Evolutionary conservation across 2,113 vertebrate species (phyloP).

Genomic region (Petroica traversi): DNA sequence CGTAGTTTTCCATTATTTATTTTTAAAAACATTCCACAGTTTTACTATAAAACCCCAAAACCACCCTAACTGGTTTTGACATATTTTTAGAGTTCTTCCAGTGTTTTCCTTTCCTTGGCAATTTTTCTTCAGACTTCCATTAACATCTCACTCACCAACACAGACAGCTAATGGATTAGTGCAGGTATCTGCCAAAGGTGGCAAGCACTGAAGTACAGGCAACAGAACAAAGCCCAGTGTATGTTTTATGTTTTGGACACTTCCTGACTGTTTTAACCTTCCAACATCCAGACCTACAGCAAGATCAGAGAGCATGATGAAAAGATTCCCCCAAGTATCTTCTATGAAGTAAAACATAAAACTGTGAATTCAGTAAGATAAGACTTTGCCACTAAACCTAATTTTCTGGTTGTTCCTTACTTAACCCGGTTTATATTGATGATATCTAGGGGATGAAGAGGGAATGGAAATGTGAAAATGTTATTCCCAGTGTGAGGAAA

Average conservation of each 20-base stretch:
- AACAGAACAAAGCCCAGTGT: neutral
- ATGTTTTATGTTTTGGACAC: neutral
- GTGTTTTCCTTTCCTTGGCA: neutral
- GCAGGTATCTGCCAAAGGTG: neutral
- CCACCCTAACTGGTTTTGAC: neutral
- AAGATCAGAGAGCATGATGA: neutral
- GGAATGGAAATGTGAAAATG: neutral
- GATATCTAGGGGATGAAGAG: neutral
- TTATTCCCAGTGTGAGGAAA: neutral
- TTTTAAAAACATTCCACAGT: conserved; percentile 3
- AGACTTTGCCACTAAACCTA: neutral
- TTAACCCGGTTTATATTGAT: neutral
- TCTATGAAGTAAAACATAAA: neutral
- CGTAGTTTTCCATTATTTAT: neutral
- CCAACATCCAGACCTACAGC: neutral
- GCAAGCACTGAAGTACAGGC: neutral
- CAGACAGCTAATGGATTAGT: neutral
- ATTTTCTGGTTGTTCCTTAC: neutral
- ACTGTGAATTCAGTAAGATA: neutral
- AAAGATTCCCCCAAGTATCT: neutral
- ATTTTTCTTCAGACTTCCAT: neutral
- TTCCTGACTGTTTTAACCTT: neutral
- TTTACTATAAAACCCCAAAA: neutral
- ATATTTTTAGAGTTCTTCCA: conserved; percentile 1
- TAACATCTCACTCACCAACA: neutral